Base-by-base conservation (phyloP, 2,113 vertebrate genomes). In the Archocentrus centrarchus region DNA sequence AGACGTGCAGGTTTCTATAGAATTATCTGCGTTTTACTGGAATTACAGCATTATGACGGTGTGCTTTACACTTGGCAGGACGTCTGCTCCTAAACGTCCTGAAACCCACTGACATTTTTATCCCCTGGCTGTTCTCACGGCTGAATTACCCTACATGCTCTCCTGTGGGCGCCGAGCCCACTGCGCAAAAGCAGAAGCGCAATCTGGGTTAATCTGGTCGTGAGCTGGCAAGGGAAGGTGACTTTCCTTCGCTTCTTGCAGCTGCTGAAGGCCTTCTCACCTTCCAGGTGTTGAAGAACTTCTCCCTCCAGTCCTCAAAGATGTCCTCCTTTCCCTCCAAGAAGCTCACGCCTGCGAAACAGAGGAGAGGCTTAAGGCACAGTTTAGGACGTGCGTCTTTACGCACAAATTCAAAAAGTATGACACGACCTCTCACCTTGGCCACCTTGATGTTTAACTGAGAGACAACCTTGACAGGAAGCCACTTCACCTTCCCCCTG, bases 231-330 rank as follows among this genome's bases (percentile, higher is more conserved):
- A 10, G 37, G 10, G 83, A 92, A 91, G 87, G 88, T 82, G 90
- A 92, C 88, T 89, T 82, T 86, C 81, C 59, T 59, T n/a, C 27
- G 11, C 59, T 18, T 15, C 44, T 6, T 11, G 59, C 58, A 2
- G 11, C 30, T 44, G 47, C 22, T 7, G 41, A 44, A 39, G 70
- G 79, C 47, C 39, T 11, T 17, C 84, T 82, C 94, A 98, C 97
- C 97, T 97, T 97, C 82, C 98, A 98, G 0, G 97, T 98, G 93
- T 98, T 98, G 95, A 97, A 97, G 88, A 98, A 98, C 93, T 98
- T 98, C 83, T 97, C 96, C 85, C 93, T 97, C 95, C 97, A 96
- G 91, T 97, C 97, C 79, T 96, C 96, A 83, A 98, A 96, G 47
- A 97, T 86, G 68, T 99, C 97, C 39, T 98, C 97, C 90, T 98